Percentiles rank a stretch among this genome's conserved stretches.
phyloP scores from a whole-genome alignment of 2,113 vertebrate genomes.

The Apodemus sylvaticus region DNA sequence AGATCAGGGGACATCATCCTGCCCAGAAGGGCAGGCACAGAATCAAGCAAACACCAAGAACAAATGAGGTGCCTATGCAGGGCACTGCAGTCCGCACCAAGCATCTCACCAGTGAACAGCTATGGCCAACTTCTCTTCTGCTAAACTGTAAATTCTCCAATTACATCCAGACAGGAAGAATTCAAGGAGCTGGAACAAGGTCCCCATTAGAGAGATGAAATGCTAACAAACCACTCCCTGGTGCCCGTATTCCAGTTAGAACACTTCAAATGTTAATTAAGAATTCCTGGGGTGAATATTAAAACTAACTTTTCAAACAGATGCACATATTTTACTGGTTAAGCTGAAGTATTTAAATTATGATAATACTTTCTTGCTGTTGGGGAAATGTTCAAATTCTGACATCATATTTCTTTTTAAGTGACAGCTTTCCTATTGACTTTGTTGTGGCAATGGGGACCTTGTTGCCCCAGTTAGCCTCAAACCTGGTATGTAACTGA shows the following conservation, averaged over 20 bases:
- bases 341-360: slow-evolving; percentile 51
- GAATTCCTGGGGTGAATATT: slow-evolving; percentile 1
- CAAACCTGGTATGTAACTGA: neutral
- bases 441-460: neutral
- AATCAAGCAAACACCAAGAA: neutral
- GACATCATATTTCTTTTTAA: slow-evolving; percentile 1
- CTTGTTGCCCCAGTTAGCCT: neutral
- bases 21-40: neutral
- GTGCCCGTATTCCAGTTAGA: slow-evolving; percentile 31
- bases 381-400: neutral
- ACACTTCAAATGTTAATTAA: slow-evolving; percentile 58
- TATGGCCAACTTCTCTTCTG: neutral
- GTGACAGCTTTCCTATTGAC: neutral
- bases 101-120: neutral
- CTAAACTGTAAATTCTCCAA: neutral
- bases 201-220: neutral
- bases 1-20: neutral
- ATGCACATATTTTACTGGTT: slow-evolving; percentile 41
- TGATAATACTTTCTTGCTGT: neutral
- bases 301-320: slow-evolving; percentile 56
- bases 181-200: neutral
- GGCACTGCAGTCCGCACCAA: neutral
- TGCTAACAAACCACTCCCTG: neutral
- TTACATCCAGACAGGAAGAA: neutral
- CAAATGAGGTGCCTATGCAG: neutral